These are phyloP conservation scores for Drosophila nigricruria DNA, from an alignment of 2,888 invertebrate genomes.

Conservation along the genomic window DNA sequence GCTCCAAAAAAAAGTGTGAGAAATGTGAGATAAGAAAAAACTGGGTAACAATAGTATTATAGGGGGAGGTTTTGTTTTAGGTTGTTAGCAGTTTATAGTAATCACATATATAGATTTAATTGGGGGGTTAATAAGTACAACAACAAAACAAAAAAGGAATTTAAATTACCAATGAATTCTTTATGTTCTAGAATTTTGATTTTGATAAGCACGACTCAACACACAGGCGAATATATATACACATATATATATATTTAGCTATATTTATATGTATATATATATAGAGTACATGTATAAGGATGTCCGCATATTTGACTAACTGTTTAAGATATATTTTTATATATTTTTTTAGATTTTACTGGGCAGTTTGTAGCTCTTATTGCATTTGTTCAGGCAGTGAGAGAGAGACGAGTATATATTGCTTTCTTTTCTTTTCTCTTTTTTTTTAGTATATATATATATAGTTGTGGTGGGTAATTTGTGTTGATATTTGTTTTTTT, in stretches of 20 bases:
- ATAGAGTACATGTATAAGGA: constrained; percentile 55
- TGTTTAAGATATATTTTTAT: constrained; percentile 14
- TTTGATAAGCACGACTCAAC: constrained; percentile 68
- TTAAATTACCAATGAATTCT: constrained; percentile 73
- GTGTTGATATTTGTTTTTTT: constrained; percentile 24
- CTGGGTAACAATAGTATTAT: constrained; percentile 6
- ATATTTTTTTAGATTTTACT: constrained; percentile 16
- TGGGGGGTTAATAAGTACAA: constrained; percentile 48
- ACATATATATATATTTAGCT: constrained; percentile 17
- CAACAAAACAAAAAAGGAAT: constrained; percentile 57
- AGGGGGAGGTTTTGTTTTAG: background rate
- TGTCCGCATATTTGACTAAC: constrained; percentile 50
- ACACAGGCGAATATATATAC: constrained; percentile 45
- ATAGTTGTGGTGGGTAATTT: constrained; percentile 51
- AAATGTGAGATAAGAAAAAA: constrained; percentile 17
- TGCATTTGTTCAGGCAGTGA: constrained; percentile 47
- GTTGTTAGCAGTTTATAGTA: constrained; percentile 41
- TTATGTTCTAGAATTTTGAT: constrained; percentile 52
- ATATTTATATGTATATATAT: constrained; percentile 28
- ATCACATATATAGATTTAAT: constrained; percentile 28
- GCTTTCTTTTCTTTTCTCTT: background rate
- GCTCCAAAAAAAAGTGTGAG: constrained; percentile 20
- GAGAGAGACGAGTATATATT: constrained; percentile 22
- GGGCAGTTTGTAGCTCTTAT: constrained; percentile 39
- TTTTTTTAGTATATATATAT: constrained; percentile 10